These are phyloP conservation scores for Trogon surrucura DNA, from an alignment of 2,113 vertebrate genomes.

Conservation along the genomic window DNA sequence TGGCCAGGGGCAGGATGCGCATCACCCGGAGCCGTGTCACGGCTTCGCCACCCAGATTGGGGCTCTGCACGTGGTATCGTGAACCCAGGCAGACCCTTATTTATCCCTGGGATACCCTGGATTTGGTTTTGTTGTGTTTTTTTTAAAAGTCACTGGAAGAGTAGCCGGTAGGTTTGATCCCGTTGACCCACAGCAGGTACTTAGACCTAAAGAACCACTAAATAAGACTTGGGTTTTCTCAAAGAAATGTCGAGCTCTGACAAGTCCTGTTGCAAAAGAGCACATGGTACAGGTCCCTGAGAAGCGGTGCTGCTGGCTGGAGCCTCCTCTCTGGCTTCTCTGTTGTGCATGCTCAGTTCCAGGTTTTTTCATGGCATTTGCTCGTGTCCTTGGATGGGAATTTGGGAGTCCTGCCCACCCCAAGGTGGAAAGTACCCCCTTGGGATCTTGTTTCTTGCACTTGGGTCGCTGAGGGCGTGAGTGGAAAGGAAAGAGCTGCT, in stretches of 20 bases:
- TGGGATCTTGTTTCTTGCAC: background rate
- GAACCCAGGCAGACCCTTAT: background rate
- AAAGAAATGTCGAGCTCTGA: background rate
- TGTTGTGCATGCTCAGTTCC: constrained; percentile 48
- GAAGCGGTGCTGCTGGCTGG: background rate
- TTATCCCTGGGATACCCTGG: background rate
- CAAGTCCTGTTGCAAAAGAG: background rate
- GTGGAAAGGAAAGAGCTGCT: background rate
- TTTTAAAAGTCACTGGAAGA: background rate
- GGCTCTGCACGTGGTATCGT: background rate
- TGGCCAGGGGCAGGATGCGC: background rate
- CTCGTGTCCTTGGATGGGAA: background rate
- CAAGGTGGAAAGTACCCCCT: background rate
- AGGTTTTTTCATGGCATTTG: background rate
- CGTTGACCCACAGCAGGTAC: background rate
- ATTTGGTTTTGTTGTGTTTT: background rate
- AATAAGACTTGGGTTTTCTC: background rate
- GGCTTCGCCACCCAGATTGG: background rate
- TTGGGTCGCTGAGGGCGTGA: background rate
- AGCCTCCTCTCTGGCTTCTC: constrained; percentile 47
- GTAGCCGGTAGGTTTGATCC: background rate
- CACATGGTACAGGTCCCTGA: background rate
- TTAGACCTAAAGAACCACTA: background rate
- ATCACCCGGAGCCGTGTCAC: background rate
- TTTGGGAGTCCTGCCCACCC: background rate